Evolutionary conservation across 2,888 invertebrate genomes (phyloP).

Genomic region (Lamproptera curius): DNA sequence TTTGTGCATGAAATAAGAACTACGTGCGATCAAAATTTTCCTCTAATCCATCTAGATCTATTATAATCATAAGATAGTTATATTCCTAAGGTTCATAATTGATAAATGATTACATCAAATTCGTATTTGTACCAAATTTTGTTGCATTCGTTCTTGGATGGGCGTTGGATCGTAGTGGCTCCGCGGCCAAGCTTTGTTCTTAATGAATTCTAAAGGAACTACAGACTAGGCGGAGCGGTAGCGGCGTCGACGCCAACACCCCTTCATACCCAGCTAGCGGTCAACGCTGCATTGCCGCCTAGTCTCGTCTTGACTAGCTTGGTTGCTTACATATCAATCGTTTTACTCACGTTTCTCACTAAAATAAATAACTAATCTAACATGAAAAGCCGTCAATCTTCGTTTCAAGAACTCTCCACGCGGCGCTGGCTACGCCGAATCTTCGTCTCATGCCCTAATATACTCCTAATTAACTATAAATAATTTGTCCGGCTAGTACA

Average conservation of each 20-base stretch:
- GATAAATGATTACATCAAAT: slow-evolving; percentile 54
- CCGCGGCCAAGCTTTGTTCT: slow-evolving; percentile 31
- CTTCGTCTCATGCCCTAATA: slow-evolving; percentile 36
- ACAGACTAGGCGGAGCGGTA: slow-evolving; percentile 36
- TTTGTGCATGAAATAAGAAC: slow-evolving; percentile 33
- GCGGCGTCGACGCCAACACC: slow-evolving; percentile 62
- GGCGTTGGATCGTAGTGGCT: slow-evolving; percentile 22
- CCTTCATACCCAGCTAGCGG: slow-evolving; percentile 42
- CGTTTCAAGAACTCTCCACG: slow-evolving; percentile 50
- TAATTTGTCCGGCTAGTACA: slow-evolving; percentile 71
- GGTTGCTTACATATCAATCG: slow-evolving; percentile 66
- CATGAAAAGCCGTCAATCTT: slow-evolving; percentile 50
- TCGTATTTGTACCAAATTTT: slow-evolving; percentile 66
- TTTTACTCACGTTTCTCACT: slow-evolving; percentile 61
- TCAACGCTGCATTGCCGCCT: slow-evolving; percentile 26
- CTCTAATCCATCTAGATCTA: too few species aligned
- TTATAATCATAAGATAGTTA: slow-evolving; percentile 49
- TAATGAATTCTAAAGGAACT: slow-evolving; percentile 40
- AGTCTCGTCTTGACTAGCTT: slow-evolving; percentile 70
- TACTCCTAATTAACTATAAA: slow-evolving; percentile 54
- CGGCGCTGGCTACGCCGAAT: too few species aligned
- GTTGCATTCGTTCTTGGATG: slow-evolving; percentile 33
- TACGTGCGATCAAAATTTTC: slow-evolving; percentile 68
- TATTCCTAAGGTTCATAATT: slow-evolving; percentile 48
- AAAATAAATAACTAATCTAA: slow-evolving; percentile 74